Evolutionary conservation across 2,113 vertebrate genomes (phyloP).

Genomic region (Ceyx margarethae): DNA sequence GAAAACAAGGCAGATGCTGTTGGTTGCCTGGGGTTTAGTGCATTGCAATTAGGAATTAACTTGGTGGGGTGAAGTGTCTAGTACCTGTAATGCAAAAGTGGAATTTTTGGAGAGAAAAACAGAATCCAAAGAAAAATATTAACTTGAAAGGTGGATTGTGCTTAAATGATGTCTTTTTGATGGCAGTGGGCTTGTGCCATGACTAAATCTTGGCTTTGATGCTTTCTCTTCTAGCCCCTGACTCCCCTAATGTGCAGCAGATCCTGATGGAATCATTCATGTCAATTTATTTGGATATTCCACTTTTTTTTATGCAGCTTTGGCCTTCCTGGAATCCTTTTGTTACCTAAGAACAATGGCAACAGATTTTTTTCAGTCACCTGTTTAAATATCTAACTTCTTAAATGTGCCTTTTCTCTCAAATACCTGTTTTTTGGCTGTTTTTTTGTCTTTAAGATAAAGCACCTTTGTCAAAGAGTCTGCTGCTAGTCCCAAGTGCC

Average conservation of each 20-base stretch:
- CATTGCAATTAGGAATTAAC: neutral
- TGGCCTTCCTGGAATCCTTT: neutral
- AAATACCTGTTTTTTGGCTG: neutral
- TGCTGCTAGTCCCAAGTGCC: constrained; percentile 77
- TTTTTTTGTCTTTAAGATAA: constrained; percentile 75
- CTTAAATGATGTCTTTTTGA: neutral
- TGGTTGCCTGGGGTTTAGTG: neutral
- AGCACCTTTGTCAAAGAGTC: constrained; percentile 82
- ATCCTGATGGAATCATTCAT: neutral
- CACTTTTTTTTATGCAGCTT: neutral
- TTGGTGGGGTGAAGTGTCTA: neutral
- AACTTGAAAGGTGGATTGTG: neutral
- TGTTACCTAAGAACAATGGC: neutral
- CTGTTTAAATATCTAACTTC: neutral
- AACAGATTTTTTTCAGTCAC: neutral
- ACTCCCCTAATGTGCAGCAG: neutral
- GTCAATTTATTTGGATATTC: neutral
- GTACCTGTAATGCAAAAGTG: neutral
- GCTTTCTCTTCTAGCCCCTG: neutral
- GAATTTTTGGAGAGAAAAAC: neutral
- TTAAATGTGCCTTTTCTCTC: neutral
- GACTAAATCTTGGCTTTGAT: neutral
- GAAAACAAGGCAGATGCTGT: neutral
- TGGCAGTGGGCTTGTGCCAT: neutral
- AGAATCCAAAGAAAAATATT: neutral